Evolutionary conservation across 92 coral and sea anemone species (phyloP).

Genomic region (Blastomussa wellsi): DNA sequence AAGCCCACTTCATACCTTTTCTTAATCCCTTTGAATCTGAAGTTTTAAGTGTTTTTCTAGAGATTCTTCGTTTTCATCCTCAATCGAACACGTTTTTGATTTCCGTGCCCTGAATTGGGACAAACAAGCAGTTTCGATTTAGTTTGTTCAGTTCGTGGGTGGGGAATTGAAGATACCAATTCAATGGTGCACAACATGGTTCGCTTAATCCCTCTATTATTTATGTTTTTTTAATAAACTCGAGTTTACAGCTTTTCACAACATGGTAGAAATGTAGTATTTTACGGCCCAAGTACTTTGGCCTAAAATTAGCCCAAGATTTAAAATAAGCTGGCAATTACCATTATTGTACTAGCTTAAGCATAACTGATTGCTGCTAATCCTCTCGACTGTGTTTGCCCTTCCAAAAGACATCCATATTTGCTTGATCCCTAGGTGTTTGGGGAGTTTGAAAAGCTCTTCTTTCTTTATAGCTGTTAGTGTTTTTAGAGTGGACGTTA

Average conservation of each 20-base stretch:
- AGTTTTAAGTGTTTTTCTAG: not conserved
- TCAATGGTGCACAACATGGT: slow-evolving; percentile 23
- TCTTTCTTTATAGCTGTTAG: not conserved
- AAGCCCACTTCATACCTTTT: not conserved
- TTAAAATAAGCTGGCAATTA: not conserved
- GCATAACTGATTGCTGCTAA: not conserved
- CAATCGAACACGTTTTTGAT: not conserved
- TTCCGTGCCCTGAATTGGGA: not conserved
- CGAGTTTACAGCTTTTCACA: slow-evolving; percentile 27
- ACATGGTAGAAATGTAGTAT: slow-evolving; percentile 26
- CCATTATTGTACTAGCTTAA: not conserved
- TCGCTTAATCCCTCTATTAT: slow-evolving; percentile 30
- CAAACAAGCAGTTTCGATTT: not conserved
- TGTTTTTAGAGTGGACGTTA: too few species aligned
- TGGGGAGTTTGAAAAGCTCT: not conserved
- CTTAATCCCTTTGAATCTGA: not conserved
- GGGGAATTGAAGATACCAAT: not conserved
- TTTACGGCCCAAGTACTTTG: not conserved
- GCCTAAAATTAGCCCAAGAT: not conserved
- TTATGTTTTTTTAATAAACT: slow-evolving; percentile 27
- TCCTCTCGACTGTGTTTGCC: not conserved
- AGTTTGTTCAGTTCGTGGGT: slow-evolving; percentile 26
- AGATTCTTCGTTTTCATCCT: not conserved
- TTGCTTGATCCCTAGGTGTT: not conserved
- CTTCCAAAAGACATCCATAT: not conserved